phyloP scores from a whole-genome alignment of 2,888 invertebrate genomes.

The Acanthococcus lagerstroemiae region DNA sequence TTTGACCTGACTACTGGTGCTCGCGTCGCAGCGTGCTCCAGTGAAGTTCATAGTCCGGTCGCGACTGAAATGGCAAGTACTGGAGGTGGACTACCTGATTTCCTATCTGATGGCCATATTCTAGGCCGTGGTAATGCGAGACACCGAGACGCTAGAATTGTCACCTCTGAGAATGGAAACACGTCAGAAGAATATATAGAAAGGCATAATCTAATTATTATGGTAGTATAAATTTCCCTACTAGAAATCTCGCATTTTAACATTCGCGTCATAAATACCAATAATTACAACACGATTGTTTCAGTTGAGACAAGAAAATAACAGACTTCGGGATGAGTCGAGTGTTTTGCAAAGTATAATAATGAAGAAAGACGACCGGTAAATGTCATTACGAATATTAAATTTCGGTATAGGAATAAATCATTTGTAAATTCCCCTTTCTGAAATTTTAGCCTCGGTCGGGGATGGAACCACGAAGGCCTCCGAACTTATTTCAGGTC shows the following conservation, averaged over 20 bases:
- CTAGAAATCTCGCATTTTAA: no score
- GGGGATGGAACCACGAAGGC: no score
- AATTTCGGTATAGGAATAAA: not conserved
- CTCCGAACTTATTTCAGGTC: no score
- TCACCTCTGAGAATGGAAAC: not conserved
- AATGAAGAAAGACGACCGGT: slow-evolving; percentile 24
- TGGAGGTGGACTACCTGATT: slow-evolving; percentile 50
- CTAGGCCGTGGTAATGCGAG: slow-evolving; percentile 35
- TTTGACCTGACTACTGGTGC: slow-evolving; percentile 18
- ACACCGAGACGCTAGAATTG: slow-evolving; percentile 4
- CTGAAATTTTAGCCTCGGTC: not conserved
- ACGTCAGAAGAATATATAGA: not conserved
- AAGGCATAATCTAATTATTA: slow-evolving; percentile 13
- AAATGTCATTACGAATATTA: not conserved
- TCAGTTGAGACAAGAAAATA: slow-evolving; percentile 14
- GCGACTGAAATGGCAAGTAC: not conserved
- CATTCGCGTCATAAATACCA: no score
- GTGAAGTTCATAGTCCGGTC: not conserved
- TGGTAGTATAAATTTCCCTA: no score
- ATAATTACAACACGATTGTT: no score
- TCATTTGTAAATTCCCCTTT: not conserved
- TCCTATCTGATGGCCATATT: slow-evolving; percentile 59
- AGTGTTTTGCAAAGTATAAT: slow-evolving; percentile 11
- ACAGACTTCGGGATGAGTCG: slow-evolving; percentile 17
- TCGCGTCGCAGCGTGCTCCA: not conserved